These are phyloP conservation scores for Monarcha castaneiventris DNA, from an alignment of 2,113 vertebrate species.

Conservation along the genomic window DNA sequence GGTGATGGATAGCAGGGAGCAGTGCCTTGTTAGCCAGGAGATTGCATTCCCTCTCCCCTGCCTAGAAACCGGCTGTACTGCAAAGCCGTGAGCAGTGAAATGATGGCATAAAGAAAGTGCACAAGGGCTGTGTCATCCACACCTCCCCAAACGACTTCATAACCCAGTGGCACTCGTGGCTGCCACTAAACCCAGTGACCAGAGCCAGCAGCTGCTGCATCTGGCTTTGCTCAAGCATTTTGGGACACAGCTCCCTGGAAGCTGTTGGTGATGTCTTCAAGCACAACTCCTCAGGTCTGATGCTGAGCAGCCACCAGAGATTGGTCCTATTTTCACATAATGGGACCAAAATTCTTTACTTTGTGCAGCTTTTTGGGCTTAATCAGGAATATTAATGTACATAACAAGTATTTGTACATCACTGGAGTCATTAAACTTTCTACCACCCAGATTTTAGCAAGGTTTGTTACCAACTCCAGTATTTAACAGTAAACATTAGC, in stretches of 20 bases:
- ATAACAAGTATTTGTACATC: background rate
- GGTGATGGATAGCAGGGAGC: background rate
- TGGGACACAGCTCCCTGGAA: background rate
- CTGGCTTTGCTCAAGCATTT: background rate
- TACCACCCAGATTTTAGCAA: background rate
- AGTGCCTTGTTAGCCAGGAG: background rate
- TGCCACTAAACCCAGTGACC: background rate
- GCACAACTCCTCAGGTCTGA: background rate
- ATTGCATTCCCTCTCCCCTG: background rate
- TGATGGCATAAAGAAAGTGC: fast-evolving
- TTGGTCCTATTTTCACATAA: background rate
- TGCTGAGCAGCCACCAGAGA: fast-evolving
- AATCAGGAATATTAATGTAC: background rate
- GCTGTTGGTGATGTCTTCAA: background rate
- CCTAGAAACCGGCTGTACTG: background rate
- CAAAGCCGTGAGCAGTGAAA: background rate
- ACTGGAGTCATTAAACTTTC: background rate
- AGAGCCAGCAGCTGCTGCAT: background rate
- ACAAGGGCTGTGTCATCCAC: background rate
- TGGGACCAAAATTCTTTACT: background rate
- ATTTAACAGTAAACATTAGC: background rate
- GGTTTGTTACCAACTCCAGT: background rate
- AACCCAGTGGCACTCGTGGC: background rate
- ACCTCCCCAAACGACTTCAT: background rate
- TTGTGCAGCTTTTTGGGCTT: background rate